Base-by-base conservation (phyloP, 2,888 invertebrate genomes). In the Bursaphelenchus okinawaensis region DNA sequence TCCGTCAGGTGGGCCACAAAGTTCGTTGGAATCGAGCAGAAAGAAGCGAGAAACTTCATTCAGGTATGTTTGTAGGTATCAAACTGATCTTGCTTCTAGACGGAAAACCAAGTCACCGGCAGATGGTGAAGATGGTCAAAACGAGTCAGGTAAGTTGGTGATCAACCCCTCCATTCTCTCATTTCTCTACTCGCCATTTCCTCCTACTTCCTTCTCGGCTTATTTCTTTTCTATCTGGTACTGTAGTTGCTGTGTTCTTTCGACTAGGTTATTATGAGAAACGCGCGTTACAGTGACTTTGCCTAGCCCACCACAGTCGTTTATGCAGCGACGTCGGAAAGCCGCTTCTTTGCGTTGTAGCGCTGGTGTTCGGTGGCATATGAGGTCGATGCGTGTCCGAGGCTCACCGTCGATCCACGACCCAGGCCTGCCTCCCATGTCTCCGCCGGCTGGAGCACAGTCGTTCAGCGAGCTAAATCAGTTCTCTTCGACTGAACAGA, bases 21-120 rank as follows among this genome's bases (percentile, higher is more conserved):
- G 65, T 56, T 71, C 72, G 7, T 65, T 77, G 3, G 78, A 78
- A 55, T 75, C 72, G 23, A 77, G 76, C 52, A 70, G 73, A 51
- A 73, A 75, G 28, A 66, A 75, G 27, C 70, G 76, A 55, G 73
- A 73, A 50, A 58, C 70, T 0, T 76, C 75, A 16, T 73, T 80
- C 66, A 69, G 70, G 77, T 77, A 31, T 16, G n/a, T n/a, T 20
- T 19, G 20, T 3, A 19, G 20, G 28, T 62, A 19, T 62, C 7
- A 7, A n/a, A 22, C 12, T 20, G 1, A 22, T 7, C 65, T 7
- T 16, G 24, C 71, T 54, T 61, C 75, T 78, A 24, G 79, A 7
- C 79, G 79, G 55, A 72, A 69, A 26, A 78, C 79, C 0, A 75
- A 72, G 62, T 68, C 67, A 31, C 71, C 75, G 0, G 67, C 70